Base-by-base conservation (phyloP, 2,888 invertebrate genomes). In the Hermaeophaga mercurialis region DNA sequence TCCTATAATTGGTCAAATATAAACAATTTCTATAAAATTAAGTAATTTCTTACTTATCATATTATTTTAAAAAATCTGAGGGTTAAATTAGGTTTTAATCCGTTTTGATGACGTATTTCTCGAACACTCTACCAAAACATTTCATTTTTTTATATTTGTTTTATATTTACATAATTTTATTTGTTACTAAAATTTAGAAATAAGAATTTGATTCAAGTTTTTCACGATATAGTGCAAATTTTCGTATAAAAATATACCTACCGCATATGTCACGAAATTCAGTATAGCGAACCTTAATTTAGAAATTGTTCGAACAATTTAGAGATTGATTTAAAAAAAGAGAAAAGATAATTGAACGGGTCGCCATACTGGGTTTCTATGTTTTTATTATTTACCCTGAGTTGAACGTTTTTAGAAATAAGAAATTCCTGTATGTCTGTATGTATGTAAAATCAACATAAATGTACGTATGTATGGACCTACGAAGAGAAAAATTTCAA, bases 391-490 rank as follows among this genome's bases (percentile, higher is more conserved):
- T 58, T 63, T 66, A 3, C 59, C 53, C 47, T 63, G 34, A 49
- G 54, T 63, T 57, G 59, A 33, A 31, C 49, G 54, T 63, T 63
- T 65, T 68, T 63, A 65, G 62, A 43, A 58, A 58, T 73, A 72
- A 74, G 70, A 69, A 70, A 70, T 74, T 75, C 73, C 76, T 76
- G 76, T 75, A 76, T 74, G 76, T 77, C 72, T 75, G 77, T 76
- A 74, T 77, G 76, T 75, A 74, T 76, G 75, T 76, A 68, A 73
- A 73, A 73, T 73, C 72, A 74, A 73, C 70, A 71, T 75, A 72
- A 73, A 73, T 76, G 75, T 75, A 73, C 71, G 76, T 75, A 75
- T 77, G 76, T 75, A 76, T 74, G 76, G 73, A 75, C 70, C 68
- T 75, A 75, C 75, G 74, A 72, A 72, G 67, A 74, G 70, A 74